Base-by-base conservation (phyloP, 2,797 vertebrate genomes). In the Chaetodon trifasciatus region DNA sequence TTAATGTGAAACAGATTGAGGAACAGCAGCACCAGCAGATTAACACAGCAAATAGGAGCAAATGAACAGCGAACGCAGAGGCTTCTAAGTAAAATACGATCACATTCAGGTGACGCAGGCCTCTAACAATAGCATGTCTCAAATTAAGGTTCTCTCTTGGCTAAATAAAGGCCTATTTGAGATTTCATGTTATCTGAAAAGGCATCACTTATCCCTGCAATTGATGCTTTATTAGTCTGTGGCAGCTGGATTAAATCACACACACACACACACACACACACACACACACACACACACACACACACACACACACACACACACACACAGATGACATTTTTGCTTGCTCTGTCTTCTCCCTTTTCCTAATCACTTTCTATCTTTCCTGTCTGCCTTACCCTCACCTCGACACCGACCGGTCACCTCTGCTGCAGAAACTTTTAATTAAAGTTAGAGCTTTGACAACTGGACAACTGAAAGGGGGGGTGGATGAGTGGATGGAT, bases 391-490 rank as follows among this genome's bases (percentile, higher is more conserved):
- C 87, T 87, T 71, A 74, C 60, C 69, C 70, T 92, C 92, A 93
- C 93, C 93, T 91, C 83, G 66, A 71, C 85, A 87, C 78, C 40
- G 68, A 78, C 53, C 81, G 91, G 93, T 94, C 94, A 95, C 89
- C 90, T 91, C 88, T 83, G 89, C 91, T 67, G 79, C 83, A 86
- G 77, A 93, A 95, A 93, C 88, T 94, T 96, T 96, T 95, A 95
- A 96, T 96, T 95, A 95, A 95, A 95, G 84, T 93, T 96, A 94
- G 91, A 96, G 91, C 93, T 88, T 89, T 3, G 35, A 88, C 73
- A 73, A 86, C 84, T 70, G 81, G 76, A 68, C 75, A 78, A 70
- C 79, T 74, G 61, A 74, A 70, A 42, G 69, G 55, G n/a, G 52
- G 58, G 57, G 9, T 50, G 87, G 85, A 82, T 85, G 85, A 85